Percentiles rank a stretch among this genome's conserved stretches.
Conservation (phyloP, 2,797 vertebrate genomes). For the Lepus townsendii region DNA sequence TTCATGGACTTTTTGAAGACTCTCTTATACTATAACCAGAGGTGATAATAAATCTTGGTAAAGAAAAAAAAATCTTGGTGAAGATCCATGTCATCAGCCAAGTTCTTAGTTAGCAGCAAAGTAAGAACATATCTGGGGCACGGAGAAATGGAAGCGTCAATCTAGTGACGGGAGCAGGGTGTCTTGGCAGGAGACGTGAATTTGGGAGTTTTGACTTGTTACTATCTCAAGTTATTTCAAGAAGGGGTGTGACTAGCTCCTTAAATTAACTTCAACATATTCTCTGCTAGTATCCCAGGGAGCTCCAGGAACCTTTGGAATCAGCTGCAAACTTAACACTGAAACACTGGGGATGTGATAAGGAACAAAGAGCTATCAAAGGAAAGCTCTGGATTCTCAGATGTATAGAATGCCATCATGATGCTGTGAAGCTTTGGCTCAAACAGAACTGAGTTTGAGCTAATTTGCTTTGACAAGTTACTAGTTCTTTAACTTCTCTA, state of each 20-base stretch:
- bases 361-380: neutral
- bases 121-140: neutral
- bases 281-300: neutral
- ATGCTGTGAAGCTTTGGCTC: neutral
- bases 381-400: neutral
- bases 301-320: slow-evolving; percentile 11
- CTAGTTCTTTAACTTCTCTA: neutral
- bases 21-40: neutral
- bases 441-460: neutral
- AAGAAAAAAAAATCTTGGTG: neutral
- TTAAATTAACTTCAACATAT: neutral
- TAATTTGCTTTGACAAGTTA: neutral
- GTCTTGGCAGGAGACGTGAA: neutral
- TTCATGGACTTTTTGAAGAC: no score
- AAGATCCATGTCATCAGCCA: neutral
- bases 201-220: neutral
- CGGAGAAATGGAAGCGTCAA: neutral
- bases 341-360: neutral
- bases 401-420: neutral
- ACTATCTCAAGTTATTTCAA: neutral
- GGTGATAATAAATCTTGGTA: neutral
- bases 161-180: neutral
- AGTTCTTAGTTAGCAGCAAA: slow-evolving; percentile 34
- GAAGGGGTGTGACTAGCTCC: neutral
- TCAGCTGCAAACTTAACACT: neutral